Percentiles rank a stretch among this genome's conserved stretches.
phyloP scores from a whole-genome alignment of 2,113 vertebrate genomes.

The Hippocampus guttulatus region DNA sequence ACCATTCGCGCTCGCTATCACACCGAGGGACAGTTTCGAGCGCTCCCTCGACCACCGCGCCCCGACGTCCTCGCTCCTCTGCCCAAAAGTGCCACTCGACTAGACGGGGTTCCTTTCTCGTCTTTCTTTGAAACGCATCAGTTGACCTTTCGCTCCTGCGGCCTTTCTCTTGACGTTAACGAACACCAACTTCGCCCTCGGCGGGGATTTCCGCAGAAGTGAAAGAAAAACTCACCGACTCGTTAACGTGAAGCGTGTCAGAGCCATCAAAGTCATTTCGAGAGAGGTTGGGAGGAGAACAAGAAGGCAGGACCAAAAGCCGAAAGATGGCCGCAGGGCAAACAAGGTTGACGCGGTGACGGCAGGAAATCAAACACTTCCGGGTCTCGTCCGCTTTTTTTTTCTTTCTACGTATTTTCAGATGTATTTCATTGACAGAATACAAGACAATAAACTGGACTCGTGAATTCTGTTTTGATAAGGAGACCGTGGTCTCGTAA shows the following conservation, averaged over 20 bases:
- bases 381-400: not conserved
- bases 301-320: too few relatives aligned
- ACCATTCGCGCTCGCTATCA: too few relatives aligned
- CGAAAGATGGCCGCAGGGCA: not conserved
- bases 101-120: not conserved
- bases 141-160: not conserved
- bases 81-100: not conserved
- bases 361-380: not conserved
- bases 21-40: too few relatives aligned
- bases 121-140: too few relatives aligned
- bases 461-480: too few relatives aligned
- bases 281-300: not conserved
- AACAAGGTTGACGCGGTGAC: not conserved
- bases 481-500: too few relatives aligned
- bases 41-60: too few relatives aligned
- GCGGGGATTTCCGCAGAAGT: not conserved
- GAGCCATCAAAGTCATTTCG: not conserved
- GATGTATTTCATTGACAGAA: too few relatives aligned
- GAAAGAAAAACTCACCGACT: not conserved
- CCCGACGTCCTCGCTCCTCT: too few relatives aligned
- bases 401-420: too few relatives aligned
- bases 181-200: not conserved
- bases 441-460: too few relatives aligned
- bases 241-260: too few relatives aligned
- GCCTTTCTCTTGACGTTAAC: not conserved